Percentiles rank a stretch among this genome's conserved stretches.
Evolutionary conservation across 2,113 vertebrate genomes (phyloP).

Genomic region (Phainopepla nitens): DNA sequence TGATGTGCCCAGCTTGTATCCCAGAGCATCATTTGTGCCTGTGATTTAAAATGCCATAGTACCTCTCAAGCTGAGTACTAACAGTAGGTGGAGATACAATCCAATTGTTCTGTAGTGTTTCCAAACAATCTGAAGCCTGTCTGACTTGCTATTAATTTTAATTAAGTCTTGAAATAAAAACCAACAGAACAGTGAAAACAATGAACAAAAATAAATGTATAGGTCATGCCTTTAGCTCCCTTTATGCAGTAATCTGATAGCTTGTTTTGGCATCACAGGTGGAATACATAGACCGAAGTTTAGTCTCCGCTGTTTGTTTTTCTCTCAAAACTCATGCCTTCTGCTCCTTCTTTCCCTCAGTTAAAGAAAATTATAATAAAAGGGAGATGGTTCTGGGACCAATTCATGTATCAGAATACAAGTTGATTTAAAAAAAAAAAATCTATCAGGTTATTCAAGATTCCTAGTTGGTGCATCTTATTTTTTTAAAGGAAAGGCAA

Average conservation of each 20-base stretch:
- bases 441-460: neutral
- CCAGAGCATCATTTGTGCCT: neutral
- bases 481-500: neutral
- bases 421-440: neutral
- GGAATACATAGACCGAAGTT: neutral
- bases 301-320: conserved; percentile 14
- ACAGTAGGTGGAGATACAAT: conserved; percentile 65
- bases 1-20: neutral
- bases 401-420: neutral
- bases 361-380: neutral
- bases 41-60: neutral
- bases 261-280: conserved; percentile 20
- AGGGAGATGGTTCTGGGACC: neutral
- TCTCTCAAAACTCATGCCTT: neutral
- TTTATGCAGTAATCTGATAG: conserved; percentile 7
- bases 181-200: conserved; percentile 13
- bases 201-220: conserved; percentile 3
- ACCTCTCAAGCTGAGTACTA: conserved; percentile 17
- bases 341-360: neutral
- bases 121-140: conserved; percentile 13
- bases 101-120: conserved; percentile 26
- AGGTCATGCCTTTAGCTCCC: neutral
- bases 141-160: conserved; percentile 53
- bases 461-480: neutral
- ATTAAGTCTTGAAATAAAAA: conserved; percentile 50